phyloP scores from a whole-genome alignment of 1,140 invertebrate genomes.

The Trypoxylus dichotomus region DNA sequence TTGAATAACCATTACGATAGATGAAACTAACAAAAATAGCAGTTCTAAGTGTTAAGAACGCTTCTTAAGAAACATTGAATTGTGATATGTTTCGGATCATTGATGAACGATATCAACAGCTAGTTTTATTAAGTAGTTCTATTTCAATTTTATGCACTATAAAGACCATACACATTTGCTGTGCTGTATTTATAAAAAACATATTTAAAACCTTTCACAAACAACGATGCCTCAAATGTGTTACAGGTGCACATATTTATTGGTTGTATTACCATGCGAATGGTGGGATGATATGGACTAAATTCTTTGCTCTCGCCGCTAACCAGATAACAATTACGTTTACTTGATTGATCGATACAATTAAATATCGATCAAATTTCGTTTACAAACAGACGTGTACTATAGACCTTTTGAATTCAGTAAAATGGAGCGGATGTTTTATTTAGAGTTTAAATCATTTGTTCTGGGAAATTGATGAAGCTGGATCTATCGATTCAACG shows the following conservation, averaged over 20 bases:
- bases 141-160: too few species aligned
- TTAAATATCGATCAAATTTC: conserved; percentile 16
- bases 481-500: not conserved
- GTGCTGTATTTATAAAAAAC: too few species aligned
- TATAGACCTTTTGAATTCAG: not conserved
- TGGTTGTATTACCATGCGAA: not conserved
- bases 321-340: not conserved
- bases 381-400: not conserved
- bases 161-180: too few species aligned
- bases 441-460: not conserved
- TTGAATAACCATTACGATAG: too few species aligned
- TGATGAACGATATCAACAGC: too few species aligned
- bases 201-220: not conserved
- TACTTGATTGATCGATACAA: conserved; percentile 8
- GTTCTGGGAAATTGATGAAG: not conserved
- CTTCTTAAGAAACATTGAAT: too few species aligned
- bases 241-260: not conserved
- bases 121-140: too few species aligned
- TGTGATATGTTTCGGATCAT: too few species aligned
- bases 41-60: too few species aligned
- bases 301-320: not conserved
- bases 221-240: not conserved
- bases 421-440: not conserved
- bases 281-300: not conserved
- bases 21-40: too few species aligned